These are phyloP conservation scores for Hydriomena furcata DNA, from an alignment of 2,888 invertebrate species.

Conservation along the genomic window DNA sequence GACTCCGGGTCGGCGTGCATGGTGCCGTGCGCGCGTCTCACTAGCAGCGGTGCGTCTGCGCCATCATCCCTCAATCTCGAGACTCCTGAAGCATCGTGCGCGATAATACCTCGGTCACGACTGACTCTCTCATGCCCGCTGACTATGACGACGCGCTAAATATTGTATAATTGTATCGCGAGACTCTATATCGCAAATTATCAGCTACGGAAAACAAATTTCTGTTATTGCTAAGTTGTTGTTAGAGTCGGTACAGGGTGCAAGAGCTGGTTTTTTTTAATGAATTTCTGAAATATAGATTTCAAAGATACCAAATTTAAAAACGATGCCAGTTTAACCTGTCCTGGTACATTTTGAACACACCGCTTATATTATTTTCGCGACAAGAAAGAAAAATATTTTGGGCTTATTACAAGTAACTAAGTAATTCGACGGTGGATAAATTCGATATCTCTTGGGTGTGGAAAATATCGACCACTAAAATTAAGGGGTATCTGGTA, in stretches of 20 bases:
- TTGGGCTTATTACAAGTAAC: too few relatives aligned
- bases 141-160: slow-evolving; percentile 71
- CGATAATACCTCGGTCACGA: slow-evolving; percentile 82
- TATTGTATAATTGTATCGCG: slow-evolving; percentile 78
- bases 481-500: too few relatives aligned
- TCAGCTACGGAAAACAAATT: slow-evolving; percentile 77
- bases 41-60: slow-evolving; percentile 60
- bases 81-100: slow-evolving; percentile 78
- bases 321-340: too few relatives aligned
- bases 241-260: slow-evolving; percentile 62
- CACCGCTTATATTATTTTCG: too few relatives aligned
- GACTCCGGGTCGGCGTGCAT: slow-evolving; percentile 79
- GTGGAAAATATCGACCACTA: too few relatives aligned
- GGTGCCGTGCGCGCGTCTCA: slow-evolving; percentile 65
- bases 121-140: slow-evolving; percentile 64
- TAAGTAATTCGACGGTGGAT: too few relatives aligned
- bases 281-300: too few relatives aligned
- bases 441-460: too few relatives aligned
- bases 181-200: slow-evolving; percentile 79
- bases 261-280: too few relatives aligned
- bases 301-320: too few relatives aligned
- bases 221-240: slow-evolving; percentile 65
- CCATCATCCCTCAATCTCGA: slow-evolving; percentile 65
- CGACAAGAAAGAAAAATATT: not conserved
- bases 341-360: too few relatives aligned